Conservation (phyloP, 2,797 vertebrate species). For the Falco columbarius region DNA sequence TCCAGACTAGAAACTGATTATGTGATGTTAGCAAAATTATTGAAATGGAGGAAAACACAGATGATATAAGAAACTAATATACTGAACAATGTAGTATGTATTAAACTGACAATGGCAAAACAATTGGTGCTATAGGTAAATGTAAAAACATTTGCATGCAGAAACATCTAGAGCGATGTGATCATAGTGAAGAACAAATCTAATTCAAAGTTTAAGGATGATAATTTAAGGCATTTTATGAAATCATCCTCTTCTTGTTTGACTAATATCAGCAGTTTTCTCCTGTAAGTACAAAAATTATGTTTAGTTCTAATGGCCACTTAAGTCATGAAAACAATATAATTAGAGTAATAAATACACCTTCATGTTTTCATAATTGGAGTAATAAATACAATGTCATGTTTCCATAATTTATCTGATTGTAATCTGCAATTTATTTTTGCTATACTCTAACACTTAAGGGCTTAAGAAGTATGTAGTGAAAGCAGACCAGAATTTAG, state of each 20-base stretch:
- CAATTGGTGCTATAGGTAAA: background rate
- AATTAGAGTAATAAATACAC: slow-evolving; percentile 47
- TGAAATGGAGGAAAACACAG: background rate
- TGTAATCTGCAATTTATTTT: background rate
- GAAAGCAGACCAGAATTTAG: background rate
- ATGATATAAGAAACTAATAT: background rate
- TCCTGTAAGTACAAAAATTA: background rate
- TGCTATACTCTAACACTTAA: background rate
- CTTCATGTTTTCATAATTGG: slow-evolving; percentile 23
- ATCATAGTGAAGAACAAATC: background rate
- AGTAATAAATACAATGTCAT: background rate
- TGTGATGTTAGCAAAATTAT: background rate
- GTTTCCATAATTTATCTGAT: background rate
- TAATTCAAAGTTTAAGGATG: background rate
- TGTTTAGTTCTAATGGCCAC: slow-evolving; percentile 28
- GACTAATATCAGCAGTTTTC: background rate
- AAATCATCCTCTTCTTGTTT: background rate
- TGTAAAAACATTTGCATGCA: background rate
- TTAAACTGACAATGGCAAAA: background rate
- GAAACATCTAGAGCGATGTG: background rate
- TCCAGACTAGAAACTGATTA: background rate
- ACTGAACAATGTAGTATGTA: background rate
- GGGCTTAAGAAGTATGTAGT: background rate
- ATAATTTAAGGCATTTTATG: background rate
- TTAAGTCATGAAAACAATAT: slow-evolving; percentile 9